Evolutionary conservation across 1,140 invertebrate species (phyloP).

Genomic region (Hycleus cichorii): DNA sequence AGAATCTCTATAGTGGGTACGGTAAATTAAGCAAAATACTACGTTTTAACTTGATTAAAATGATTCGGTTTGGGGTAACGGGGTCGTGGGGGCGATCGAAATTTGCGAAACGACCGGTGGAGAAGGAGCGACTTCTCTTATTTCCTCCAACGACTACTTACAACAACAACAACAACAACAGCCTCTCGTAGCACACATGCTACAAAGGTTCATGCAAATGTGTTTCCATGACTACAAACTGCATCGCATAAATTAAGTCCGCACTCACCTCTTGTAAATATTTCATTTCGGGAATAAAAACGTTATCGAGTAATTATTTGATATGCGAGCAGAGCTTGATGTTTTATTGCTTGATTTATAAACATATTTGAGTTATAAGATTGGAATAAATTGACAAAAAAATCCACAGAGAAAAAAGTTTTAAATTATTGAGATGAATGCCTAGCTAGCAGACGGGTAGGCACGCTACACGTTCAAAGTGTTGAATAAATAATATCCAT

Average conservation of each 20-base stretch:
- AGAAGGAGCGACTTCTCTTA: not conserved
- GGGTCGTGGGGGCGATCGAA: not conserved
- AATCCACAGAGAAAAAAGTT: too few species aligned
- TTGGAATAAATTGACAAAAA: too few species aligned
- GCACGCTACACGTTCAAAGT: too few species aligned
- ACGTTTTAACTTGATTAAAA: slow-evolving; percentile 16
- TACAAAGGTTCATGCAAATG: slow-evolving; percentile 28
- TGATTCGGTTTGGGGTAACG: too few species aligned
- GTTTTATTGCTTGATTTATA: too few species aligned
- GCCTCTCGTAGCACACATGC: slow-evolving; percentile 11
- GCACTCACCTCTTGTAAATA: slow-evolving; percentile 29
- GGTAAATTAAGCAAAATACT: slow-evolving; percentile 1
- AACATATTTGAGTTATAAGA: too few species aligned
- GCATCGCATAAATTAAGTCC: slow-evolving; percentile 34
- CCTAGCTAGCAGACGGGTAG: too few species aligned
- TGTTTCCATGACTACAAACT: slow-evolving; percentile 33
- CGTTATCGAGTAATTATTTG: slow-evolving; percentile 26
- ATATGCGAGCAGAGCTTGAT: not conserved
- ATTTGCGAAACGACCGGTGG: slow-evolving; percentile 13
- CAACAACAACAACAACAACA: slow-evolving; percentile 6
- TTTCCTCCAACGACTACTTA: too few species aligned
- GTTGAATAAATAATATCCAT: too few species aligned
- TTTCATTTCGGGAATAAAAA: slow-evolving; percentile 31
- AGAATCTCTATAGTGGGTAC: too few species aligned
- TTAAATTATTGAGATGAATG: too few species aligned